Base-by-base conservation (phyloP, 1,140 invertebrate species). In the Cyclina sinensis region DNA sequence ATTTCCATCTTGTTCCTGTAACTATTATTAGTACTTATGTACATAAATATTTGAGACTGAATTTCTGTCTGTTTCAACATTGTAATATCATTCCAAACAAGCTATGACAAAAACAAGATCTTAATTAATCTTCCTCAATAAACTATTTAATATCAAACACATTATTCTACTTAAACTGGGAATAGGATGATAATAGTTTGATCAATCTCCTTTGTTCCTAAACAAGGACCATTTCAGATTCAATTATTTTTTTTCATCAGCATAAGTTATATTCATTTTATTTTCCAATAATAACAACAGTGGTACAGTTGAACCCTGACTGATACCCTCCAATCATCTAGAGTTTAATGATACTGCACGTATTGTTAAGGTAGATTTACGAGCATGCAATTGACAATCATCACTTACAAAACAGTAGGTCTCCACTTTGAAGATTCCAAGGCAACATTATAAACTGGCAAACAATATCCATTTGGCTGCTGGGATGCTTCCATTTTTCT, bases 361-460 rank as follows among this genome's bases (percentile, higher is more conserved):
- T 46, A 84, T 84, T 84, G 62, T 51, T 73, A 54, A 54, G 59
- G 48, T 62, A 62, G 68, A 84, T 84, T 73, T 84, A 84, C 39
- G 39, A 73, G 46, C 24, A 73, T 43, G 32, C 35, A 65, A 65
- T 79, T 32, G 59, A 51, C 51, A 48, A 48, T 81, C 7, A 43
- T 81, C 51, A n/a, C 54, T 59, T 59, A 81, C 65, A 59, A 81
- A 81, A 68, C 82, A 84, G 82, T 73, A 84, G 82, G 82, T 27
- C 32, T 21, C 65, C 62, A 84, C 59, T 73, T 84, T 84, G 74
- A 78, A 78, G 74, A 78, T 78, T 43, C 54, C 48, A 78, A 57
- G 54, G n/a, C 46, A 78, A 32, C 54, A 48, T 43, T 35, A 78
- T 78, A 51, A 78, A 78, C 24, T 78, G 74, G 46, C 32, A 48